Evolutionary conservation across 2,797 vertebrate species (phyloP), one percentile per base, ranked within the genome.

Genomic region (Helicolenus hilgendorfi): DNA sequence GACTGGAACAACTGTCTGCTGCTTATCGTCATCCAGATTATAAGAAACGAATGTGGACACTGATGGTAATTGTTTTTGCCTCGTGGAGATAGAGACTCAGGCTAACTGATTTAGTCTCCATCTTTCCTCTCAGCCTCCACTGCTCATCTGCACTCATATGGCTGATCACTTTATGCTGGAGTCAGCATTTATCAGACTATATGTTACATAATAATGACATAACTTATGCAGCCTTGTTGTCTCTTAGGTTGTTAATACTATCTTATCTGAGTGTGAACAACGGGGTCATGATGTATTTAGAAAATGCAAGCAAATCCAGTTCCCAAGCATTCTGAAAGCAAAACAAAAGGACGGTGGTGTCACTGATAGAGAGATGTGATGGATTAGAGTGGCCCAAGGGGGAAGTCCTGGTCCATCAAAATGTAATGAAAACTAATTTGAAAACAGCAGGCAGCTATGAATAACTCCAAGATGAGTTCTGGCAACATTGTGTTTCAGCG

Each of bases 371-470:
- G 72, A 60, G 86, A 86, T 79, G 72, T 96, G 94, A 96, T 96
- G 89, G 94, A 96, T 97, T 92, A 90, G 72, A 76, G 74, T 65
- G 79, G 79, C 93, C 93, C 71, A 82, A 82, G 92, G 93, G 94
- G 95, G 92, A 94, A 91, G 95, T 94, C 91, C 94, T 78, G 88
- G 53, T 94, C 89, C 91, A 89, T 95, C 94, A 95, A 92, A 94
- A 90, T 91, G 84, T 95, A 94, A 95, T 96, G 91, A 96, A 95
- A 96, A 94, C 87, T 95, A 94, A 96, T 95, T 86, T 90, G 84
- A 94, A 96, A 95, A 90, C 90, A 95, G 89, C 89, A 91, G 81
- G 89, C 71, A 82, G 91, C 87, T 82, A 88, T 89, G 88, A 93
- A 94, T 94, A 93, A 91, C 85, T 86, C 63, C 31, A 86, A 76